Base-by-base conservation (phyloP, 2,797 vertebrate species). In the Platyrinchus mystaceus region DNA sequence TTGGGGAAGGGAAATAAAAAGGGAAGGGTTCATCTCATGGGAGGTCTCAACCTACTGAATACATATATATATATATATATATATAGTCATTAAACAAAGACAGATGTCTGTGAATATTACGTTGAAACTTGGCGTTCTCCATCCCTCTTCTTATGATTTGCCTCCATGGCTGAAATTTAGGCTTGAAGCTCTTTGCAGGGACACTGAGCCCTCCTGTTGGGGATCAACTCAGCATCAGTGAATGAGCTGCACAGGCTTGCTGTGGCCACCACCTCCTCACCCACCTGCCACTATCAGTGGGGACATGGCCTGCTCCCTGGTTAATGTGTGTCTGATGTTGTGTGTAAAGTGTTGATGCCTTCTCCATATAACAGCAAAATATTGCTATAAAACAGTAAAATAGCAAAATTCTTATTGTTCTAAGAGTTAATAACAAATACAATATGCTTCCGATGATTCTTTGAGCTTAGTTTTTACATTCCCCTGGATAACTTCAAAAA, bases 261-360 rank as follows among this genome's bases (percentile, higher is more conserved):
- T 0, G 0, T 15, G 70, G 26, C 32, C 60, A 30, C 15, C 27
- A 43, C 6, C 18, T 52, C 34, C 28, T n/a, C 39, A 3, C 2
- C 15, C 44, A 36, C 5, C 14, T 26, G 7, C 3, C n/a, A 11
- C 1, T 8, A 28, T 9, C 37, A 30, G 5, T 12, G 27, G 10
- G 19, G 26, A n/a, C 7, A 8, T 0, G 0, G 10, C 6, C 15
- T 14, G 39, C 17, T 14, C 14, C 37, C 30, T 44, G 53, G 5
- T 37, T 43, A 75, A 20, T 46, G 6, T 23, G 6, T 56, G 17
- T 27, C 23, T 67, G 27, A 7, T n/a, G 21, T 7, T 12, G 8
- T 58, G 26, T 59, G 6, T 47, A 19, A 67, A 75, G 14, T 16
- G 20, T 23, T 2, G 6, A 9, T n/a, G n/a, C n/a, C 43, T 82